A percentile compares a stretch with the other conserved stretches of the same genome.
Conservation (phyloP, 2,113 vertebrate genomes). For the Tonatia bakeri region DNA sequence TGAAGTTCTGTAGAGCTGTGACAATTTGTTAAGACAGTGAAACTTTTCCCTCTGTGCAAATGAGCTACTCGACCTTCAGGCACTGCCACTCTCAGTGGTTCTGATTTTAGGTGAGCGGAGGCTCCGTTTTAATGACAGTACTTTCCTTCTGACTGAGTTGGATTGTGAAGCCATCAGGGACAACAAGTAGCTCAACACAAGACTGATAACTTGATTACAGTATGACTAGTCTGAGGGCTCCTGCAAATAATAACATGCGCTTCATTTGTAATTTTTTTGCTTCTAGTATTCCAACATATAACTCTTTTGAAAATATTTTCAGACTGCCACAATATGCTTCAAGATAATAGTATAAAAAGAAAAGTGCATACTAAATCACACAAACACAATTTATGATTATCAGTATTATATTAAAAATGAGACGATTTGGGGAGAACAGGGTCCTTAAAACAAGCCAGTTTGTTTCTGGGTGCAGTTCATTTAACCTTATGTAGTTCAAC, state of each 20-base stretch:
- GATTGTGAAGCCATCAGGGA: neutral
- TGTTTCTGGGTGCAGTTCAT: neutral
- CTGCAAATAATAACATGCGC: neutral
- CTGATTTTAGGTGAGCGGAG: neutral
- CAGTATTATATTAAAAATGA: conserved; percentile 23
- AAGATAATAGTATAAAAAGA: conserved; percentile 21
- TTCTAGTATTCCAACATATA: conserved; percentile 38
- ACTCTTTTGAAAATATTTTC: conserved; percentile 45
- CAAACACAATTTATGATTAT: neutral
- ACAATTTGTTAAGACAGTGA: neutral
- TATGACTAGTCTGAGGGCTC: neutral
- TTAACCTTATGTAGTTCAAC: neutral
- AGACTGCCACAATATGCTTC: neutral
- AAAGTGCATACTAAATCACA: neutral
- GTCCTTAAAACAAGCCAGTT: neutral
- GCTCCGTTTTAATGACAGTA: neutral
- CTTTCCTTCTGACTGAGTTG: neutral
- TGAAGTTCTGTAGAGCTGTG: neutral
- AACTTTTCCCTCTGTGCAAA: neutral
- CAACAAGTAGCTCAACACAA: neutral
- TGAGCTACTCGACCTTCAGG: neutral
- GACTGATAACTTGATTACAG: neutral
- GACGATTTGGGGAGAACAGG: conserved; percentile 16
- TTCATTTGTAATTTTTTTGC: conserved; percentile 41
- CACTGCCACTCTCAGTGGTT: neutral